Evolutionary conservation across 2,797 vertebrate species (phyloP), one percentile per base, ranked within the genome.

Genomic region (Anniella stebbinsi): DNA sequence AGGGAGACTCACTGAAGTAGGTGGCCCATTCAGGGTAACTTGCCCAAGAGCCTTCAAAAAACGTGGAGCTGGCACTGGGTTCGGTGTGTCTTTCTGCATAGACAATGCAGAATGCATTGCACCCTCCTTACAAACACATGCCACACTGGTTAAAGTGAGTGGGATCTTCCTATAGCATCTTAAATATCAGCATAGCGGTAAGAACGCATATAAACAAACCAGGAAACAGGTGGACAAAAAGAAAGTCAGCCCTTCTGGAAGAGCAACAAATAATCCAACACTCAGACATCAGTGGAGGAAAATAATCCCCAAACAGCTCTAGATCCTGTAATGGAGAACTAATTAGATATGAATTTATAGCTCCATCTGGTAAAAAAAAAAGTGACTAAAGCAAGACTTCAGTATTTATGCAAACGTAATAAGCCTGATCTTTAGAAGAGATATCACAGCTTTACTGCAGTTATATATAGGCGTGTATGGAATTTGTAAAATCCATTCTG

Each of bases 281-380:
- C 15, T 10, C 12, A 81, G 23, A 80, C 38, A 51, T 80, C 2
- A 91, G 54, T 72, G 23, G 15, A 38, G 38, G 54, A 67, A 67
- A 83, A 51, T 36, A 88, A 84, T 18, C 45, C 66, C 54, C 11
- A 80, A 36, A 85, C 9, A 77, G 30, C 83, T n/a, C 38, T n/a
- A 63, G 60, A 30, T 80, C 25, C 28, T 84, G n/a, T 15, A 88
- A 45, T 36, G 63, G 51, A 78, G 75, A 69, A 63, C n/a, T 85
- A 88, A 88, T 30, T 25, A 91, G 33, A 80, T 80, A 80, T 38
- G 72, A 72, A 77, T 57, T 23, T 78, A 57, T 80, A 60, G 28
- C 15, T 88, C n/a, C 67, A 41, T 81, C 81, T 57, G 78, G 25
- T 54, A 9, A 13, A 77, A 48, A 25, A 33, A 63, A 82, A 38